phyloP scores from a whole-genome alignment of 2,888 invertebrate genomes.

The Nemurella pictetii region DNA sequence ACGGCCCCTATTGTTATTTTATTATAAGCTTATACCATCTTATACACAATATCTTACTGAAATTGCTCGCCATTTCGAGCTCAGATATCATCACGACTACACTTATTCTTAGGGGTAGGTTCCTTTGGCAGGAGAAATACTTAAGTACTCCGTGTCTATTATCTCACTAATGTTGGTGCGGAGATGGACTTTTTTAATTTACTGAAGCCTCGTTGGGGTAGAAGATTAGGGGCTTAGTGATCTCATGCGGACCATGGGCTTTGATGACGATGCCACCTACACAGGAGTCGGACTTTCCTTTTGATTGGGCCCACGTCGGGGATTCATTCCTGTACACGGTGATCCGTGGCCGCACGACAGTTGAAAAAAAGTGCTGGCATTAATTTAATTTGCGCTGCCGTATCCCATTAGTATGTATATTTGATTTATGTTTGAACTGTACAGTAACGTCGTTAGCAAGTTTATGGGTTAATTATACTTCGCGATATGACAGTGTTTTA shows the following conservation, averaged over 20 bases:
- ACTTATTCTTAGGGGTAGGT: neutral
- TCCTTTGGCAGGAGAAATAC: neutral
- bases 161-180: neutral
- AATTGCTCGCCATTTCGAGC: neutral
- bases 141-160: neutral
- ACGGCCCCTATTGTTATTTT: neutral
- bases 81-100: too few relatives aligned
- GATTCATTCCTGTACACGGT: neutral
- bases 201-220: neutral
- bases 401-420: neutral
- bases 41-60: neutral
- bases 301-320: neutral
- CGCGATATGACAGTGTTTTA: neutral
- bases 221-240: neutral
- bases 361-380: neutral
- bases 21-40: neutral
- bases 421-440: neutral
- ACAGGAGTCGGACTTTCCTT: neutral
- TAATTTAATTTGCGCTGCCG: neutral
- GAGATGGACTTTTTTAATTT: neutral
- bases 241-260: neutral
- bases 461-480: neutral
- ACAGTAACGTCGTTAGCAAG: neutral
- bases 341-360: neutral
- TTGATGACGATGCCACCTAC: neutral